A percentile compares a stretch with the other conserved stretches of the same genome.
Conservation (phyloP, 2,113 vertebrate genomes). For the Mobula birostris region DNA sequence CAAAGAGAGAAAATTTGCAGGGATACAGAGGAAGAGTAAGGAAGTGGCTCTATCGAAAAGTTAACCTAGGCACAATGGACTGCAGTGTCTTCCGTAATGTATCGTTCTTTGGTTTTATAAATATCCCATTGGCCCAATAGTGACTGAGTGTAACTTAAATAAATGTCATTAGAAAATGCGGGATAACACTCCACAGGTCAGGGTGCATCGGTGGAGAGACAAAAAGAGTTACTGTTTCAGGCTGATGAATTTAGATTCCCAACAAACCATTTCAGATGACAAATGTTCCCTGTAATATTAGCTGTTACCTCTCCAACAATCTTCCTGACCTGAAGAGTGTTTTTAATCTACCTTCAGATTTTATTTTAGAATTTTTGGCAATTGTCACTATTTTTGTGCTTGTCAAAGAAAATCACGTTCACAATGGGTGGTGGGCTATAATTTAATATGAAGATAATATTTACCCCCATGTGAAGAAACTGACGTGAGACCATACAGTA, state of each 20-base stretch:
- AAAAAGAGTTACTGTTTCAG: neutral
- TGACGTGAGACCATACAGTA: neutral
- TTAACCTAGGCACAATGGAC: neutral
- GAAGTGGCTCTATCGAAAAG: neutral
- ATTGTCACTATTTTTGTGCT: neutral
- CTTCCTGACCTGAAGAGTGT: neutral
- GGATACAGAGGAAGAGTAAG: neutral
- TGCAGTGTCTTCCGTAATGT: neutral
- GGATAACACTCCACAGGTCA: neutral
- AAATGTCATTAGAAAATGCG: neutral
- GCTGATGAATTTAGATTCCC: neutral
- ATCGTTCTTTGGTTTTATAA: neutral
- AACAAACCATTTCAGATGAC: neutral
- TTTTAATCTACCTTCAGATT: neutral
- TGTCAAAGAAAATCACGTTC: neutral
- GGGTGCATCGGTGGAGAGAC: neutral
- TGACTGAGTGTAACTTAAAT: neutral
- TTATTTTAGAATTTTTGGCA: constrained; percentile 2
- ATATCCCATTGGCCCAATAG: neutral
- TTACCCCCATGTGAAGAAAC: neutral
- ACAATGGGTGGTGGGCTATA: neutral
- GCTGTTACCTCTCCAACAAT: neutral
- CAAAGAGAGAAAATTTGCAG: neutral
- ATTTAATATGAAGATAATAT: neutral
- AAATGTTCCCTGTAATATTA: neutral